phyloP scores from a whole-genome alignment of 2,888 invertebrate species.

The Macrophya annulata region DNA sequence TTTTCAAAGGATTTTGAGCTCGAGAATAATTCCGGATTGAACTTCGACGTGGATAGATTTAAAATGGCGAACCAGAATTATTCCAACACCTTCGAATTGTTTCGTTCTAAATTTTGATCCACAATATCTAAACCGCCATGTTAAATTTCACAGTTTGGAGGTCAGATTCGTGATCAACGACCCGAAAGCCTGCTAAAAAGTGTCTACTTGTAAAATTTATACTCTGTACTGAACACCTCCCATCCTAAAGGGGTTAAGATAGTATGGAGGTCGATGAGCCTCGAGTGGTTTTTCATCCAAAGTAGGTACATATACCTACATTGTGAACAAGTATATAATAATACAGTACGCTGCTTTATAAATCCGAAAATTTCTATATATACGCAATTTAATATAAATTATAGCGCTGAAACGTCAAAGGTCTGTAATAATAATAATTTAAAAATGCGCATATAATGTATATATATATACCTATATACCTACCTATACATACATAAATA shows the following conservation, averaged over 20 bases:
- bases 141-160: not conserved
- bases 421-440: not conserved
- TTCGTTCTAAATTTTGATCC: not conserved
- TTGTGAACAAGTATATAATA: not conserved
- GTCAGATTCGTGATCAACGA: slow-evolving; percentile 23
- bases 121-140: not conserved
- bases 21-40: too few species aligned
- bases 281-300: not conserved
- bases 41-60: too few species aligned
- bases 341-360: not conserved
- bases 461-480: too few species aligned
- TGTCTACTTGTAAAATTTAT: not conserved
- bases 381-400: not conserved
- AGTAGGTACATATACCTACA: not conserved
- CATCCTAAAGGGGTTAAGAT: not conserved
- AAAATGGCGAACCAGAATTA: too few species aligned
- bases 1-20: too few species aligned
- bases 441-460: not conserved
- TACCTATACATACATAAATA: not conserved
- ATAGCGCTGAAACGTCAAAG: not conserved
- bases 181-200: not conserved
- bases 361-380: not conserved
- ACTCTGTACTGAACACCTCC: not conserved
- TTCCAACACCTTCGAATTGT: not conserved
- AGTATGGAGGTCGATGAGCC: not conserved